These are phyloP conservation scores for Sebastes itinus DNA, from an alignment of 2,797 vertebrate genomes.

Conservation along the genomic window DNA sequence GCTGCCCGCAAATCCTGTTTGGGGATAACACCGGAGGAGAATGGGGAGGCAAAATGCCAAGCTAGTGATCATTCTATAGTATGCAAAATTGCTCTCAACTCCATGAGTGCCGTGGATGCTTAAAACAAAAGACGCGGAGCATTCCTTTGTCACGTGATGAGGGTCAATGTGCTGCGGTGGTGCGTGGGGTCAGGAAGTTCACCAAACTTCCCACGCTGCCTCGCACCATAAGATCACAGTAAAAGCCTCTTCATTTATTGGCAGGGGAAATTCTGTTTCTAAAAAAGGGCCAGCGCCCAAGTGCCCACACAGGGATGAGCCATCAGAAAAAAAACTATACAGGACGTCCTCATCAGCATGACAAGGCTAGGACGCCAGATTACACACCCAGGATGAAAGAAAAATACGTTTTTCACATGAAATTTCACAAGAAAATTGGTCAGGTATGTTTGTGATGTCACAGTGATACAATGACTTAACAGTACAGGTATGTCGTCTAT, in stretches of 20 bases:
- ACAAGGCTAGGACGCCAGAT: not conserved
- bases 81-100: slow-evolving; percentile 76
- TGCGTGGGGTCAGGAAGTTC: slow-evolving; percentile 77
- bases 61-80: slow-evolving; percentile 72
- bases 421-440: not conserved
- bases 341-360: slow-evolving; percentile 51
- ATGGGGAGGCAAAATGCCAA: slow-evolving; percentile 73
- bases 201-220: slow-evolving; percentile 79
- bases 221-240: slow-evolving; percentile 32
- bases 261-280: slow-evolving; percentile 37
- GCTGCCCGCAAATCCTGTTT: slow-evolving; percentile 77
- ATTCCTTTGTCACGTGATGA: slow-evolving; percentile 76
- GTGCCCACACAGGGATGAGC: slow-evolving; percentile 33
- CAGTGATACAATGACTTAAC: not conserved
- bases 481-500: not conserved
- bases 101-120: slow-evolving; percentile 64
- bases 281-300: not conserved
- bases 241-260: slow-evolving; percentile 43
- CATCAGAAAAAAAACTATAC: not conserved
- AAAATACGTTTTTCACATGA: not conserved
- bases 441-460: not conserved
- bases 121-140: slow-evolving; percentile 77
- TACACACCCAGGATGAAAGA: not conserved
- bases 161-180: slow-evolving; percentile 69
- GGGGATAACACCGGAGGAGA: slow-evolving; percentile 66